phyloP scores from a whole-genome alignment of 2,797 vertebrate species.

The Onychomys torridus region DNA sequence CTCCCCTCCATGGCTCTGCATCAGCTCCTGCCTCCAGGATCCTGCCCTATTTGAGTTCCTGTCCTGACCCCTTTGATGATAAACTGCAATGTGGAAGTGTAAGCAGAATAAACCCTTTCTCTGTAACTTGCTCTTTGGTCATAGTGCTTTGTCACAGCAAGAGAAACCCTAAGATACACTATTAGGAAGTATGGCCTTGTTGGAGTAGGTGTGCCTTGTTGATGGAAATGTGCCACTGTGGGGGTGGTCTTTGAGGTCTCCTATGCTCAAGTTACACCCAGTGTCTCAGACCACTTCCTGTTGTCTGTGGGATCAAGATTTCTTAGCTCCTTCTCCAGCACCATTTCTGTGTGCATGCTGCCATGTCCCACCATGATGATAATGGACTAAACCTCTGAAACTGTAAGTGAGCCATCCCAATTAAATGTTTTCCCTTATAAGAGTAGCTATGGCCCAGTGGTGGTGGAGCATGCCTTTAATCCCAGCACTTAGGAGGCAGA shows the following conservation, averaged over 20 bases:
- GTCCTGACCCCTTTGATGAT: neutral
- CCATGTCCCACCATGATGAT: neutral
- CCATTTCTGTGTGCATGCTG: neutral
- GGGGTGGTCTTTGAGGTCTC: neutral
- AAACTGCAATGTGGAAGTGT: neutral
- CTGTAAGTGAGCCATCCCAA: neutral
- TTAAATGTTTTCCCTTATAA: neutral
- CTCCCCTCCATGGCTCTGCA: neutral
- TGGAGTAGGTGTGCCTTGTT: neutral
- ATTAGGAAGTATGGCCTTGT: neutral
- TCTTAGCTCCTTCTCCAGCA: neutral
- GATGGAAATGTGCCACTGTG: neutral
- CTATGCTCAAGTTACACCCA: neutral
- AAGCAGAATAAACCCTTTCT: neutral
- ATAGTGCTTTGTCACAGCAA: neutral
- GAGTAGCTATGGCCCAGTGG: neutral
- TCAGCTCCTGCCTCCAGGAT: neutral
- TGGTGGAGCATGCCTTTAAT: too few species aligned
- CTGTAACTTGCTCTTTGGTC: neutral
- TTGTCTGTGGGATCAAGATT: neutral
- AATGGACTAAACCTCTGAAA: neutral
- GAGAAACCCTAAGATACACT: neutral
- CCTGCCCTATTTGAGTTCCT: neutral
- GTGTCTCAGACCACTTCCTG: neutral
- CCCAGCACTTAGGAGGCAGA: too few species aligned